Percentiles rank a stretch among this genome's conserved stretches.
Evolutionary conservation across 1,140 invertebrate genomes (phyloP).

Genomic region (Magallana gigas): DNA sequence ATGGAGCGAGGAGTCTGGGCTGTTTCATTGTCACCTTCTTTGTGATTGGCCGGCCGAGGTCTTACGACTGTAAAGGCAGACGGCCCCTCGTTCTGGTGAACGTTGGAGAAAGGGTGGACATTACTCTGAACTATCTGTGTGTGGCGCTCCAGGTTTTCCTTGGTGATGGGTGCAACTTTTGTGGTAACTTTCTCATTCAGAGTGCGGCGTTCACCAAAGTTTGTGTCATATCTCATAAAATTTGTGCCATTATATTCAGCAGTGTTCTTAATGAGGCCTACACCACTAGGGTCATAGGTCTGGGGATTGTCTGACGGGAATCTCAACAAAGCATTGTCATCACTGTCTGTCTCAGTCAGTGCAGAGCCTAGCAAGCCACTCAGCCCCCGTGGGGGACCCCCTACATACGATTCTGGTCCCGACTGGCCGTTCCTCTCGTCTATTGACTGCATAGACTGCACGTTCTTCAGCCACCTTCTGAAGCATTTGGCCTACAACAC

Average conservation of each 20-base stretch:
- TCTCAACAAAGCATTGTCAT: slow-evolving; percentile 26
- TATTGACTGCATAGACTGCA: slow-evolving; percentile 48
- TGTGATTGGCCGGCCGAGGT: background rate
- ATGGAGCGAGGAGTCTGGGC: background rate
- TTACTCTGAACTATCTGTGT: slow-evolving; percentile 37
- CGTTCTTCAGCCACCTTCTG: slow-evolving; percentile 64
- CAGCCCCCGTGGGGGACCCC: background rate
- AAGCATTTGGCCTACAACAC: slow-evolving; percentile 62
- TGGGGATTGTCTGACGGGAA: slow-evolving; percentile 14
- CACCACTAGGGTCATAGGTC: background rate
- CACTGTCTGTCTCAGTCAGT: slow-evolving; percentile 27
- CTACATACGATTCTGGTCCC: slow-evolving; percentile 36
- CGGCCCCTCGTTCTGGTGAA: background rate
- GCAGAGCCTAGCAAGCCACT: slow-evolving; percentile 30
- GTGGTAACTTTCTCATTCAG: background rate
- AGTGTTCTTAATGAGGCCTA: slow-evolving; percentile 5
- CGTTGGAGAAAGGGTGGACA: slow-evolving; percentile 7
- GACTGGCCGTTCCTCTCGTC: slow-evolving; percentile 11
- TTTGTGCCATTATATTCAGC: slow-evolving; percentile 7
- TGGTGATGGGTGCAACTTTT: slow-evolving; percentile 41
- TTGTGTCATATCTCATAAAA: slow-evolving; percentile 20
- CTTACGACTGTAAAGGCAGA: slow-evolving; percentile 26
- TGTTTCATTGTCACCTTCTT: background rate
- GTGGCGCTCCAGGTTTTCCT: slow-evolving; percentile 36
- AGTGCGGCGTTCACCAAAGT: background rate